phyloP scores from a whole-genome alignment of 2,888 invertebrate species.

The Rhorus exstirpatorius region DNA sequence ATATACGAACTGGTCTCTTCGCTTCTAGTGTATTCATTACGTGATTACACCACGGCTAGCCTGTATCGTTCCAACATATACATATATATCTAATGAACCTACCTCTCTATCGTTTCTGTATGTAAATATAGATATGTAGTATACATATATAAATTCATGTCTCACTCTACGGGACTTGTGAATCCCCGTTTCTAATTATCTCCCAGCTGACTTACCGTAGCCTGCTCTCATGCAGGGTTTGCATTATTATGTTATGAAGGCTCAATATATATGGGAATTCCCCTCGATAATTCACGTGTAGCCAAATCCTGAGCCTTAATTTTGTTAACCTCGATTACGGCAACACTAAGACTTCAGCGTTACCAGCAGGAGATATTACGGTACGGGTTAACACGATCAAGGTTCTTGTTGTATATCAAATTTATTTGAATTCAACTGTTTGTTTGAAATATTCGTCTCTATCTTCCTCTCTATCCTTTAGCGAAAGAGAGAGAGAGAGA shows the following conservation, averaged over 20 bases:
- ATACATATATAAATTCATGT: constrained; percentile 1
- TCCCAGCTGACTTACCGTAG: constrained; percentile 19
- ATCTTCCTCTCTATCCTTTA: too few relatives aligned
- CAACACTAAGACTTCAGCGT: neutral
- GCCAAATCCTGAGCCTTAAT: neutral
- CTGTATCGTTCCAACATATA: constrained; percentile 16
- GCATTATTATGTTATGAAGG: constrained; percentile 13
- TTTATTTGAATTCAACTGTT: constrained; percentile 5
- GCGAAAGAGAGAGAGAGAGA: neutral
- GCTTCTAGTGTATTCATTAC: constrained; percentile 82
- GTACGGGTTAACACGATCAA: neutral
- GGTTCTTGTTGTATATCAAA: neutral
- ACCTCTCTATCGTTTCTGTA: constrained; percentile 5
- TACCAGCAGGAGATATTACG: neutral
- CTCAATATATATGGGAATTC: constrained; percentile 38
- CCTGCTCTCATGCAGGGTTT: neutral
- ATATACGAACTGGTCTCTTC: constrained; percentile 81
- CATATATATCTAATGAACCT: neutral
- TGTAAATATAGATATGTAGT: neutral
- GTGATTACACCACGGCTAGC: constrained; percentile 78
- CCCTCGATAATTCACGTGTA: constrained; percentile 14
- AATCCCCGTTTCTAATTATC: constrained; percentile 36
- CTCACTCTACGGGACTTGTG: constrained; percentile 16
- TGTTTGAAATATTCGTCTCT: constrained; percentile 15
- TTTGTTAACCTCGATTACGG: constrained; percentile 4